A percentile compares a stretch with the other conserved stretches of the same genome.
phyloP scores from a whole-genome alignment of 2,113 vertebrate species.

The Gallinago undulata region DNA sequence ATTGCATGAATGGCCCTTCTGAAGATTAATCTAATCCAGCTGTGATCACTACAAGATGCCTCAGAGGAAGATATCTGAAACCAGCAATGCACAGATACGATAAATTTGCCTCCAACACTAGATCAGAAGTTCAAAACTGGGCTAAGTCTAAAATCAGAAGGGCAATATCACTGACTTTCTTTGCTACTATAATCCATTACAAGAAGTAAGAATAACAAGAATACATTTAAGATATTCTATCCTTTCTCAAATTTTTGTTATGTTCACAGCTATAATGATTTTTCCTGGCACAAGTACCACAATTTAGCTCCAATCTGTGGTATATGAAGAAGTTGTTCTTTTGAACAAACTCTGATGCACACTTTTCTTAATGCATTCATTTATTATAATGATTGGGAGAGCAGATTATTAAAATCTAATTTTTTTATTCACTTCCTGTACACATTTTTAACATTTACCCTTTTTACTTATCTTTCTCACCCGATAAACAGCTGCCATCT shows the following conservation, averaged over 20 bases:
- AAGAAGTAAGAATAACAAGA: not conserved
- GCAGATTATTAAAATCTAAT: not conserved
- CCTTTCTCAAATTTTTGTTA: not conserved
- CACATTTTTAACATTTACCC: not conserved
- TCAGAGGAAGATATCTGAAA: not conserved
- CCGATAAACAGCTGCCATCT: not conserved
- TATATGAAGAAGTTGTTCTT: not conserved
- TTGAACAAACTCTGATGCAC: not conserved
- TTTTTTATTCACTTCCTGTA: not conserved
- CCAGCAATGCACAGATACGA: not conserved
- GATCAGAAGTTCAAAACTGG: not conserved
- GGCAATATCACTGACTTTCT: not conserved
- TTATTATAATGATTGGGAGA: not conserved
- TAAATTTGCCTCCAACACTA: not conserved
- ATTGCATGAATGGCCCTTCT: not conserved
- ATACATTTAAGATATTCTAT: not conserved
- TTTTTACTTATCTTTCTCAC: not conserved
- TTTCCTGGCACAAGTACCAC: not conserved
- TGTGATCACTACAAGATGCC: not conserved
- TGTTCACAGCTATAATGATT: not conserved
- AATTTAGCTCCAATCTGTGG: not conserved
- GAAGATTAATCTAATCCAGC: conserved; percentile 22
- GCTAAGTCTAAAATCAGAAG: not conserved
- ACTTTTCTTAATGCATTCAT: not conserved
- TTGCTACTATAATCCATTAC: not conserved